These are phyloP conservation scores for Drosophila ezoana DNA, from an alignment of 2,888 invertebrate species.

Conservation along the genomic window DNA sequence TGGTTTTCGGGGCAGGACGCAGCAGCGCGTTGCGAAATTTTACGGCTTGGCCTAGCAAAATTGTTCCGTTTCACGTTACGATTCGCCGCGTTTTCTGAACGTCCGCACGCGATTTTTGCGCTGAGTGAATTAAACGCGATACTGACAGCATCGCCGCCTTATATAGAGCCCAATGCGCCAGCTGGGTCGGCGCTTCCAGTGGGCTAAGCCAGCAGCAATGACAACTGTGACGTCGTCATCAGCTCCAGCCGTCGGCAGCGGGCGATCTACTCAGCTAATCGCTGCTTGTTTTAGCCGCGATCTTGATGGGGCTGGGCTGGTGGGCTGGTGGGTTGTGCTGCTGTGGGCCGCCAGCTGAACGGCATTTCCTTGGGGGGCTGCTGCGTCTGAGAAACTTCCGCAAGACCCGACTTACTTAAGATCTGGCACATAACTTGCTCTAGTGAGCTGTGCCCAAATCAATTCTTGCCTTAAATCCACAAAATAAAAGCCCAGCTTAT, in stretches of 20 bases:
- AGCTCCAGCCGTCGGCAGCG: constrained; percentile 19
- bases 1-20: constrained; percentile 57
- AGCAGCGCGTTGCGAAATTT: constrained; percentile 63
- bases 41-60: constrained; percentile 37
- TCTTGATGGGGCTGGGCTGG: constrained; percentile 23
- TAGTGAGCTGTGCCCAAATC: constrained; percentile 10
- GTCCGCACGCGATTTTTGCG: constrained; percentile 81
- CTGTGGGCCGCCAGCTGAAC: constrained; percentile 40
- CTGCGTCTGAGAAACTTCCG: constrained; percentile 25
- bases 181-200: constrained; percentile 39
- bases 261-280: constrained; percentile 18
- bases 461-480: constrained; percentile 1
- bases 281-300: constrained; percentile 32
- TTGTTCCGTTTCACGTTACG: constrained; percentile 41
- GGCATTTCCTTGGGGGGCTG: constrained; percentile 46
- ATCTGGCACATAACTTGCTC: neutral
- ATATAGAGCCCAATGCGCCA: constrained; percentile 68
- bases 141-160: constrained; percentile 73
- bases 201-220: constrained; percentile 58
- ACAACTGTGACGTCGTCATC: constrained; percentile 63
- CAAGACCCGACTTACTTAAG: neutral
- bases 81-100: constrained; percentile 64
- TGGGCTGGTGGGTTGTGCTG: constrained; percentile 31
- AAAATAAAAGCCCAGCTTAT: constrained; percentile 21
- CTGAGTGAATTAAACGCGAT: constrained; percentile 82